Conservation (phyloP, 35 echinoderm and acorn worm genomes). For the Lytechinus variegatus region DNA sequence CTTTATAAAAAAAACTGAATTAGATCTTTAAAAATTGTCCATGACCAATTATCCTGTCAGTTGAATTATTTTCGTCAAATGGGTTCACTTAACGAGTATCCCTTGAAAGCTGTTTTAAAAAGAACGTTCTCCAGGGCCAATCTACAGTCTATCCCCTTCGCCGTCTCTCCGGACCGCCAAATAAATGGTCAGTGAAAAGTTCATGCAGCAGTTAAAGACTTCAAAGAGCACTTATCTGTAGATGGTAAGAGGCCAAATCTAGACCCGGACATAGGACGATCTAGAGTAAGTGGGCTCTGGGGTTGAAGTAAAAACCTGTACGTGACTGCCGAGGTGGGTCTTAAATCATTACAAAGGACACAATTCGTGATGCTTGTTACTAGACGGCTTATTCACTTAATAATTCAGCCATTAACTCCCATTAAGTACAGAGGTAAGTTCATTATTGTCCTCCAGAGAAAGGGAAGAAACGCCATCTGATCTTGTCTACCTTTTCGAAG, state of each 20-base stretch:
- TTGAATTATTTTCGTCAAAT: background rate
- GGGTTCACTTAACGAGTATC: background rate
- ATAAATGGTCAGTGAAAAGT: conserved; percentile 5
- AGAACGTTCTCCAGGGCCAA: background rate
- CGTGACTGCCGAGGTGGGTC: background rate
- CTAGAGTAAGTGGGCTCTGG: background rate
- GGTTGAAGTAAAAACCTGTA: background rate
- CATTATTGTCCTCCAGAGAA: background rate
- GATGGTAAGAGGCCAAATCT: background rate
- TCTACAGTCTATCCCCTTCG: background rate
- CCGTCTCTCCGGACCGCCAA: background rate
- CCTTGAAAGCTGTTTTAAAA: too few relatives aligned
- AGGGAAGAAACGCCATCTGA: background rate
- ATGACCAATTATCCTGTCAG: background rate
- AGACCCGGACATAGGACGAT: background rate
- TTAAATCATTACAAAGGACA: background rate
- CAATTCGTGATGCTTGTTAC: background rate
- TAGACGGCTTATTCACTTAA: background rate
- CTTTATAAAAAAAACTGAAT: background rate
- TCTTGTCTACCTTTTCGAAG: background rate
- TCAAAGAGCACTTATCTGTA: conserved; percentile 2
- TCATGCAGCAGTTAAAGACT: background rate
- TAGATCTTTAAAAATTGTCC: background rate
- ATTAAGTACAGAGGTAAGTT: background rate
- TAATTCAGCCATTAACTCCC: background rate